Percentiles rank a stretch among this genome's conserved stretches.
phyloP scores from a whole-genome alignment of 2,797 vertebrate species.

The Darevskia mixta region DNA sequence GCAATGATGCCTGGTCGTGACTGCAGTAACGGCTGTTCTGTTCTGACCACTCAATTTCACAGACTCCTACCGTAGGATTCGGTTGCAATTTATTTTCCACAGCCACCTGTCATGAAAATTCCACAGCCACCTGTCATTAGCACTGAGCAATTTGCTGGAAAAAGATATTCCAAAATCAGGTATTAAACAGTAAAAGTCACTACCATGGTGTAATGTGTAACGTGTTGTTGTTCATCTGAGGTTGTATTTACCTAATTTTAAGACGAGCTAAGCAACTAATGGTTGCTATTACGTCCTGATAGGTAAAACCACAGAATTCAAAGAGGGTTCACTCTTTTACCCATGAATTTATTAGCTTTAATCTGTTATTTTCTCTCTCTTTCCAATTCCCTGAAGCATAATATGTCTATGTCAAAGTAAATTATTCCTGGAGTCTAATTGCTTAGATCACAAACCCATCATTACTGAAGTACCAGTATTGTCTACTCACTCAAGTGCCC shows the following conservation, averaged over 20 bases:
- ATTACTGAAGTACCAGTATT: background rate
- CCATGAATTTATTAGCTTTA: background rate
- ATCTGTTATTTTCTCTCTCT: background rate
- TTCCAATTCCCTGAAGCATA: background rate
- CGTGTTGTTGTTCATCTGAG: no score
- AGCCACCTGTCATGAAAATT: background rate
- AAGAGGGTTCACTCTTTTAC: background rate
- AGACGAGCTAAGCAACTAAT: no score
- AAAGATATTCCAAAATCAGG: background rate
- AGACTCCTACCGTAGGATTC: background rate
- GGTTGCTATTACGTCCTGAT: no score
- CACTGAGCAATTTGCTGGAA: background rate
- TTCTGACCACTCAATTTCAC: conserved; percentile 7
- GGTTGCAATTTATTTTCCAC: background rate
- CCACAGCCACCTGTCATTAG: background rate
- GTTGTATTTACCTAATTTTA: background rate
- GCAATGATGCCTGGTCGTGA: background rate
- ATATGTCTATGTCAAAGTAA: background rate
- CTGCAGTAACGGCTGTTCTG: background rate
- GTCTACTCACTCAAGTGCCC: background rate
- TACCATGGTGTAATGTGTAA: no score
- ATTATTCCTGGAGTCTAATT: background rate
- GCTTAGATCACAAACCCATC: background rate
- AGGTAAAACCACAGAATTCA: no score
- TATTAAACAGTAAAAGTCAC: background rate